Evolutionary conservation across 2,888 invertebrate genomes (phyloP), one percentile per base, ranked within the genome.

Genomic region (Liodrosophila aerea): DNA sequence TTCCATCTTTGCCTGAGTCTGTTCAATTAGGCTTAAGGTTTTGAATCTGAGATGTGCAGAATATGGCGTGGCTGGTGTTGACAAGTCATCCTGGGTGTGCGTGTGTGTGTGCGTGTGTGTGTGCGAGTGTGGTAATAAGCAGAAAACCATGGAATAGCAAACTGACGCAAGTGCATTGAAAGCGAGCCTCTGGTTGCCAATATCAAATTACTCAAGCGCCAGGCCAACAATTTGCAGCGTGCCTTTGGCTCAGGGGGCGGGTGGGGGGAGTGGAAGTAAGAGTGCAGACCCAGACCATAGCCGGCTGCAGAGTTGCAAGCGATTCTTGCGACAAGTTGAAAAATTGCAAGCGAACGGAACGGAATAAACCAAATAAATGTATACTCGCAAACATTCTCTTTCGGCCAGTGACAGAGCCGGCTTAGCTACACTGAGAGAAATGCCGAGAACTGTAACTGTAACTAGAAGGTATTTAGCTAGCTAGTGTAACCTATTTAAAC

Each of bases 181-280:
- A 80, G 78, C 72, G 71, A 80, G 68, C 22, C 5, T 50, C 69
- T 80, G 69, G 82, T 80, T 84, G 82, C 78, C 82, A 80, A 81
- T 85, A 80, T 80, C 85, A 80, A 81, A 77, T 80, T 85, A 60
- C 85, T 13, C 72, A 81, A 81, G 72, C 49, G 56, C 52, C 70
- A 47, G 44, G 52, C 64, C 50, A 57, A 72, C 64, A 60, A 80
- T 71, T 76, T 76, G 56, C 67, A 64, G 76, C 74, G 57, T 45
- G 27, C 51, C 63, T 67, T 43, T 45, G 29, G 46, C 64, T 72
- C 44, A n/a, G 31, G 8, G n/a, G 3, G 8, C 8, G 37, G 12
- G 13, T n/a, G 27, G 11, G n/a, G 18, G 7, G 8, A 4, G 8
- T 1, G 9, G 5, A 15, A 2, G 4, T 30, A 7, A 11, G 9